Base-by-base conservation (phyloP, 2,888 invertebrate species). In the Erannis defoliaria region DNA sequence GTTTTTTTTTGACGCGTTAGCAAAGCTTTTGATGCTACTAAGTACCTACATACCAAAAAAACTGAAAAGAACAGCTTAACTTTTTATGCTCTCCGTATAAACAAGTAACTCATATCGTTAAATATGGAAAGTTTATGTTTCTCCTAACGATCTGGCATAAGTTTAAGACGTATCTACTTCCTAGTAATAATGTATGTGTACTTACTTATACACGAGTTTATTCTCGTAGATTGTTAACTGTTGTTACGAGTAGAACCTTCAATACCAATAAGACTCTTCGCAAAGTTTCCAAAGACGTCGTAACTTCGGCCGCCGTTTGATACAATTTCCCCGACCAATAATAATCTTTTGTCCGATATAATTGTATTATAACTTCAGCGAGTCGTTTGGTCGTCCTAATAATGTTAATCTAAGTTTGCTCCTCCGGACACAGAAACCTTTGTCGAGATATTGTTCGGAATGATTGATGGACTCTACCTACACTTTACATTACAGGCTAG, bases 391-490 rank as follows among this genome's bases (percentile, higher is more conserved):
- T 10, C 33, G 33, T 37, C 59, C 64, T 74, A 73, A 75, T 74
- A 74, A 78, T 72, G 72, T 75, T 78, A 66, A 72, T 69, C 64
- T 62, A 81, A 80, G 68, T 80, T 81, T 75, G 72, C 77, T 75
- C 72, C 66, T 62, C 55, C 55, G 62, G 48, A 62, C 63, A 66
- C 64, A 60, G 51, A 38, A 56, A 40, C 53, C 59, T 59, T 61
- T 55, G 40, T 56, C 38, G 50, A 62, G 61, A 55, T 55, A 61
- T 46, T 55, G 50, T 61, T 51, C 8, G 35, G 14, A 23, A 55
- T 56, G 62, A 62, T 62, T 56, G 56, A 62, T 55, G 50, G 14
- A 23, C 14, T 46, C 8, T 33, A 37, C 43, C 46, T 37, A 33
- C 19, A 12, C 38, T 19, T 9, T 50, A n/a, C 45, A 31, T 9